Base-by-base conservation (phyloP, 2,888 invertebrate species). In the Pteria penguin region DNA sequence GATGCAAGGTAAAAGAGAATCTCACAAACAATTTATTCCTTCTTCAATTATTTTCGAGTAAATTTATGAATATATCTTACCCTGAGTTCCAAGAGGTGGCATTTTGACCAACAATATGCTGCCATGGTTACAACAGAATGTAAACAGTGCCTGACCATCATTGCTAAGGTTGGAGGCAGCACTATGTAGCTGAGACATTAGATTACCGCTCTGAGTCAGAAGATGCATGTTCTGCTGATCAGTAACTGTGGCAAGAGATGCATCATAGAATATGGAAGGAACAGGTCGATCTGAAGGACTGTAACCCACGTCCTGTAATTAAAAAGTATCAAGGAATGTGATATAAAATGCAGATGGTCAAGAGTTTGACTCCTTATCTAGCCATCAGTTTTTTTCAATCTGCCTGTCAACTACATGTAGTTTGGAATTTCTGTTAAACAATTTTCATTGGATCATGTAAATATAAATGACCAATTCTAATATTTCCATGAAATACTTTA, bases 191-290 rank as follows among this genome's bases (percentile, higher is more conserved):
- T 95, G 93, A 60, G 94, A 94, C 57, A 94, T 94, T 86, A 94
- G 94, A 57, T 84, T 86, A 2, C 88, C 88, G 93, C 90, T 86
- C 89, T 89, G 86, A 84, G 95, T 95, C 80, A 96, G 94, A 68
- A 96, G 95, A 91, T 95, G 94, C 91, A 95, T 96, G 80, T 95
- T 95, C 78, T 94, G 94, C 52, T 96, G 95, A 92, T 96, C 95
- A 84, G 95, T 94, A 2, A 95, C 94, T 61, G 93, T 93, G 31
- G 93, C 92, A 69, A 94, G 92, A 73, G 94, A 95, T 0, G 95
- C 95, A 90, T 97, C 96, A 81, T 95, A 94, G 91, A 97, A 96
- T 90, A 97, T 96, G 63, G 97, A 97, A 82, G 79, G 82, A 14
- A 83, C 52, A 57, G 84, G 79, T n/a, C 84, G 82, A 5, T 88